Evolutionary conservation across 2,888 invertebrate species (phyloP), one percentile per base, ranked within the genome.

Genomic region (Notodonta dromedarius): DNA sequence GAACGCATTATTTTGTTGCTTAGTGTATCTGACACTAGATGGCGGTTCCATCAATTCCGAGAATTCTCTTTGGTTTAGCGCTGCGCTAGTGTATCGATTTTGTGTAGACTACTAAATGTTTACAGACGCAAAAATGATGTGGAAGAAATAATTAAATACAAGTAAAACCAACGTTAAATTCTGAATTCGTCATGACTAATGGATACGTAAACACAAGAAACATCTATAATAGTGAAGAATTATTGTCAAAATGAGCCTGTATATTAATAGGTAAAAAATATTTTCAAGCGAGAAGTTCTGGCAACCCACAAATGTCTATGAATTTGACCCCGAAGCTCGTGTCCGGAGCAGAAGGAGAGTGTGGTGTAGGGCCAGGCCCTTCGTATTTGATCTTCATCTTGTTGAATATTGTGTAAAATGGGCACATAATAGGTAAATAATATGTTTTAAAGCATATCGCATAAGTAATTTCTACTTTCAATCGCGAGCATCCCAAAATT

Each of bases 241-340:
- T n/a, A 46, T 12, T 57, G 56, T 62, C 61, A 66, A 57, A 63
- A 57, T 53, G 58, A 53, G 24, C 35, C 46, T 66, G 64, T 56
- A 5, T 32, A 50, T 6, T 50, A 56, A 46, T 42, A 42, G 54
- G 59, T 62, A 67, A 59, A 44, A 59, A 60, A 63, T 68, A 58
- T 69, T 65, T 66, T 56, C 66, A 60, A 57, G 59, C 64, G 62
- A 64, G 59, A 54, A 52, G 56, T 16, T 40, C 79, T 88, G 88
- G 93, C 89, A 94, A 93, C 91, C 86, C 91, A 84, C 71, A 78
- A 78, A 83, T 90, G 89, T 94, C 93, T 93, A 93, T 93, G 93
- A 93, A 86, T 93, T 93, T 94, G 94, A 94, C 94, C 94, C 92
- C 94, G 92, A 91, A 90, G 92, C 92, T 92, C 90, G 90, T 93